Evolutionary conservation across 2,888 invertebrate species (phyloP).

Genomic region (Entomobrya proxima): DNA sequence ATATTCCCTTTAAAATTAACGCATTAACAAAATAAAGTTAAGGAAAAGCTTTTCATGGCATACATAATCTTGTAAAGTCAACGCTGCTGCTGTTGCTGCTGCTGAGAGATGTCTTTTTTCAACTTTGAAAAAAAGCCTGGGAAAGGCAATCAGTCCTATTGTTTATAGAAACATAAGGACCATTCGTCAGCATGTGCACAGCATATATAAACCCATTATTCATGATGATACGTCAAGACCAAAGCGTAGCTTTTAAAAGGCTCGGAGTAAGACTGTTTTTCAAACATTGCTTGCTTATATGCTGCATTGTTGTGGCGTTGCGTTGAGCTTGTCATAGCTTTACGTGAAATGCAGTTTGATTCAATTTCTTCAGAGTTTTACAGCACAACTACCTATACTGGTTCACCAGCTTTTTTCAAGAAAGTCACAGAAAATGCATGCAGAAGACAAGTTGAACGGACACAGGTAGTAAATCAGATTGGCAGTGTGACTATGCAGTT

Average conservation of each 20-base stretch:
- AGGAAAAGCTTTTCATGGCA: constrained; percentile 20
- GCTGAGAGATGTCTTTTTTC: not conserved
- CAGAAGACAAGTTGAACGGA: not conserved
- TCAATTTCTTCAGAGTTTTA: not conserved
- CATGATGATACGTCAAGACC: not conserved
- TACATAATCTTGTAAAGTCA: not conserved
- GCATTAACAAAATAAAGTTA: constrained; percentile 28
- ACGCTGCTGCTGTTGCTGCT: not conserved
- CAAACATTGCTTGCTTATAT: too few species aligned
- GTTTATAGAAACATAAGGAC: not conserved
- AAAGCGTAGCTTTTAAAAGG: not conserved
- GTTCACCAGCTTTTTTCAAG: not conserved
- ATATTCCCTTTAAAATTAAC: constrained; percentile 27
- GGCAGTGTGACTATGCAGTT: constrained; percentile 17
- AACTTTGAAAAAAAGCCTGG: not conserved
- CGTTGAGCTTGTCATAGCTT: too few species aligned
- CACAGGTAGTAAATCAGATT: not conserved
- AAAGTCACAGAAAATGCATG: not conserved
- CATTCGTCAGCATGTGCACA: constrained; percentile 13
- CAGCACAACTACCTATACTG: not conserved
- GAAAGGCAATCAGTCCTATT: not conserved
- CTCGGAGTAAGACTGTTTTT: too few species aligned
- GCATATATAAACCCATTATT: not conserved
- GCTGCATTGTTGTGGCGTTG: too few species aligned
- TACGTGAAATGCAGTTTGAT: constrained; percentile 24